Evolutionary conservation across 2,888 invertebrate species (phyloP), one percentile per base, ranked within the genome.

Genomic region (Sericinus montela): DNA sequence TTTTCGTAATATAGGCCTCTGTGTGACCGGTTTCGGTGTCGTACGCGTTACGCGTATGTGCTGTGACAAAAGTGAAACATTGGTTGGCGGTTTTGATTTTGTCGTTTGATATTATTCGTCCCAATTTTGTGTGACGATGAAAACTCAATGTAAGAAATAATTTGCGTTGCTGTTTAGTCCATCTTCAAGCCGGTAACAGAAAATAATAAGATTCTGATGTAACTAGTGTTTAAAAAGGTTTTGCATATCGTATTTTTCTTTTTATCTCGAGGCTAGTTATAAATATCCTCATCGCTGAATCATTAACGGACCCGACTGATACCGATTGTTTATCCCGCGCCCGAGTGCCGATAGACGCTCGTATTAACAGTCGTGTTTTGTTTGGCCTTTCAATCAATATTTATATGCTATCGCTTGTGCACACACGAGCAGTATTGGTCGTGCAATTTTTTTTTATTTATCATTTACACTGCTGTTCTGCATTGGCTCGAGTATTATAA

Each of bases 31-130:
- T 59, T 49, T 59, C 5, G 11, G 11, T 32, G 32, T 32, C n/a
- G 55, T 65, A 62, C 56, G 68, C 59, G 62, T 65, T 67, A 67
- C 56, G 68, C 59, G 62, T 65, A 67, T 66, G 73, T 78, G 75
- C 73, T 72, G 77, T 75, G 73, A 70, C 65, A 67, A 63, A 68
- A 67, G 63, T 62, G 55, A 57, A 61, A 11, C 6, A 32, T 13
- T 32, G 58, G 74, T 67, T 32, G 58, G 74, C 67, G 72, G 72
- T 72, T 53, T 56, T 51, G 55, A 53, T 32, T 48, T 48, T 23
- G 34, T 8, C 25, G n/a, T 15, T 10, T 30, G 38, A 11, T 9
- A 14, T 23, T 36, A 23, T 36, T 29, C 14, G 16, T 16, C 37
- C 41, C 29, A 38, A 15, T 34, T 48, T 38, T 48, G 38, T 16